A percentile compares a stretch with the other conserved stretches of the same genome.
Conservation (phyloP, 2,888 invertebrate genomes). For the Philhelius pedissequus region DNA sequence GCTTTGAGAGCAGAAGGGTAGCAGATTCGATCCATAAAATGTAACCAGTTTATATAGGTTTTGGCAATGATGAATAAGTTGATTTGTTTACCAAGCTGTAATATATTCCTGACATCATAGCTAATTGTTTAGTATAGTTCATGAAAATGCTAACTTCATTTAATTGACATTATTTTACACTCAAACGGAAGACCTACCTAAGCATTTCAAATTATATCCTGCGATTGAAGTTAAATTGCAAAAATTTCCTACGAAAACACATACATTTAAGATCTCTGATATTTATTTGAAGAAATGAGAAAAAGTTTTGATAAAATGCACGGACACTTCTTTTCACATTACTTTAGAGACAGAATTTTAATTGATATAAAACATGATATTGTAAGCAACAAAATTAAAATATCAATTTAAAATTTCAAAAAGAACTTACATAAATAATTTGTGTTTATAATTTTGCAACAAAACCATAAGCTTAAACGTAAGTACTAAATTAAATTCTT, state of each 20-base stretch:
- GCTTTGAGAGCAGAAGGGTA: too few relatives aligned
- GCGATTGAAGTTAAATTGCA: slow-evolving; percentile 34
- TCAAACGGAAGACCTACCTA: neutral
- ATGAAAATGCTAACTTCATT: too few relatives aligned
- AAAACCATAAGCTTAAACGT: neutral
- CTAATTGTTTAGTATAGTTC: too few relatives aligned
- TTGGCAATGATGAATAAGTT: too few relatives aligned
- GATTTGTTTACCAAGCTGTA: too few relatives aligned
- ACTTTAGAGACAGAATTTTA: neutral
- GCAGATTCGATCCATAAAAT: too few relatives aligned
- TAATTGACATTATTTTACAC: neutral
- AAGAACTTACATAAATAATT: neutral
- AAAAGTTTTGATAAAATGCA: neutral
- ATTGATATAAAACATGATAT: neutral
- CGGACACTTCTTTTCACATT: neutral
- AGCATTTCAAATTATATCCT: slow-evolving; percentile 11
- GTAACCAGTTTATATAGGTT: too few relatives aligned
- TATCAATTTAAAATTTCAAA: neutral
- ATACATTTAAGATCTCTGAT: neutral
- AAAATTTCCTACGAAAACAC: slow-evolving; percentile 37
- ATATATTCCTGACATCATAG: too few relatives aligned
- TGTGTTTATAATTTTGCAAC: neutral
- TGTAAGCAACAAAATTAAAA: neutral
- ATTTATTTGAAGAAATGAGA: neutral
- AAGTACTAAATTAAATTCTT: neutral